Conservation (phyloP, 2,113 vertebrate genomes). For the Menidia beryllina region DNA sequence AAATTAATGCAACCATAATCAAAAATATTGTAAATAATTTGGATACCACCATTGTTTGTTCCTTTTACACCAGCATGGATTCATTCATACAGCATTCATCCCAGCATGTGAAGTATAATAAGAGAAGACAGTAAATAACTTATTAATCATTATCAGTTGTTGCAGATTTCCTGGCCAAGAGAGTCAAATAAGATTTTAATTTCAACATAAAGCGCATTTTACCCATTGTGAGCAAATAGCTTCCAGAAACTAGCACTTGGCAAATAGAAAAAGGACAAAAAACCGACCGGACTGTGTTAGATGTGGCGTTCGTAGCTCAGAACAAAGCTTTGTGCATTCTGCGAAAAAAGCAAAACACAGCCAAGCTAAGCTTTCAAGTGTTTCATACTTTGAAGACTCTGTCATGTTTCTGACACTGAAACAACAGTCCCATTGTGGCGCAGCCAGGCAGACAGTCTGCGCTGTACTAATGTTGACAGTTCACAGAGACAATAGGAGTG, state of each 20-base stretch:
- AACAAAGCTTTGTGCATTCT: slow-evolving; percentile 25
- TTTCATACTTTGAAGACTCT: slow-evolving; percentile 46
- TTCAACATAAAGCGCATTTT: slow-evolving; percentile 10
- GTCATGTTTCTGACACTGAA: slow-evolving; percentile 34
- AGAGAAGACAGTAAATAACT: not conserved
- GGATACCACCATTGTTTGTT: no score
- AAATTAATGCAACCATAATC: no score
- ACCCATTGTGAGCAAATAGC: not conserved
- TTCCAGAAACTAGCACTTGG: not conserved
- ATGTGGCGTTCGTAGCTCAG: slow-evolving; percentile 6
- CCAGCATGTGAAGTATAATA: not conserved
- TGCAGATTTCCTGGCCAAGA: slow-evolving; percentile 14
- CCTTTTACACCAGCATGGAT: slow-evolving; percentile 9
- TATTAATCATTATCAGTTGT: slow-evolving; percentile 28
- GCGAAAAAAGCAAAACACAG: slow-evolving; percentile 33
- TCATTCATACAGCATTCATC: slow-evolving; percentile 14
- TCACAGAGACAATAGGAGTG: slow-evolving; percentile 57
- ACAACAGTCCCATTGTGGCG: slow-evolving; percentile 59
- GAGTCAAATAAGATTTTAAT: slow-evolving; percentile 1
- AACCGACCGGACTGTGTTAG: not conserved
- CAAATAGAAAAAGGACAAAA: not conserved
- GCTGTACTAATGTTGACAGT: slow-evolving; percentile 65
- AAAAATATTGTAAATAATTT: no score
- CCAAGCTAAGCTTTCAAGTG: slow-evolving; percentile 56
- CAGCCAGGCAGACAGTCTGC: slow-evolving; percentile 60